Conservation (phyloP, 2,888 invertebrate genomes). For the Steromphala cineraria region DNA sequence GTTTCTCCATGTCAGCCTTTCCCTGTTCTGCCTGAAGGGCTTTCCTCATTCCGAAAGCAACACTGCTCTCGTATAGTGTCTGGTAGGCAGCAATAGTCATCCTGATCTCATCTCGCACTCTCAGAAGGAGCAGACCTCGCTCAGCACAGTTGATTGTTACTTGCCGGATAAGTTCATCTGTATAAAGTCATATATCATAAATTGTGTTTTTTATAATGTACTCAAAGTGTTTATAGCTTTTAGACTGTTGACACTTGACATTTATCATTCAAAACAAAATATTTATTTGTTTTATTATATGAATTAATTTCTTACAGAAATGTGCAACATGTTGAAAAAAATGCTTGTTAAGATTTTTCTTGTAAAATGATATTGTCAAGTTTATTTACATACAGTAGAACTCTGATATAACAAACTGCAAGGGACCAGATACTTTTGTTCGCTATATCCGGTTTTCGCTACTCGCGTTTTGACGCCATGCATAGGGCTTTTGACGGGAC, state of each 20-base stretch:
- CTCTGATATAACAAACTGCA: too few species aligned
- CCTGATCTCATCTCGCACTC: conserved; percentile 95
- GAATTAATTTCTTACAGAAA: too few species aligned
- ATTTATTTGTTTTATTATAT: background rate
- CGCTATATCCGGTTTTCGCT: too few species aligned
- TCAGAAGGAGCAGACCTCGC: conserved; percentile 91
- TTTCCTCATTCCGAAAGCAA: conserved; percentile 98
- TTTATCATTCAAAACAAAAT: background rate
- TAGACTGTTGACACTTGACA: background rate
- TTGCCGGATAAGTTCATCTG: conserved; percentile 90
- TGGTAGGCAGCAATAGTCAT: conserved; percentile 98
- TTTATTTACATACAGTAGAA: too few species aligned
- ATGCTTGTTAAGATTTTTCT: too few species aligned
- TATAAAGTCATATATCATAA: conserved; percentile 17
- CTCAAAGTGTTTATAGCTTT: too few species aligned
- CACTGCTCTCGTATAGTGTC: conserved; percentile 96
- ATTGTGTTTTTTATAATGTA: too few species aligned
- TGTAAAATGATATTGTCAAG: too few species aligned
- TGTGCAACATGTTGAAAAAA: too few species aligned
- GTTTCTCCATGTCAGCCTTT: conserved; percentile 78
- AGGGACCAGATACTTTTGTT: too few species aligned
- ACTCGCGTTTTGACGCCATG: too few species aligned
- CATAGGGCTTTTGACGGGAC: too few species aligned
- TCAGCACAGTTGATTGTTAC: conserved; percentile 98
- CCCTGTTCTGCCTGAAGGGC: conserved; percentile 95